Evolutionary conservation across 2,113 vertebrate species (phyloP), one percentile per base, ranked within the genome.

Genomic region (Zonotrichia leucophrys): DNA sequence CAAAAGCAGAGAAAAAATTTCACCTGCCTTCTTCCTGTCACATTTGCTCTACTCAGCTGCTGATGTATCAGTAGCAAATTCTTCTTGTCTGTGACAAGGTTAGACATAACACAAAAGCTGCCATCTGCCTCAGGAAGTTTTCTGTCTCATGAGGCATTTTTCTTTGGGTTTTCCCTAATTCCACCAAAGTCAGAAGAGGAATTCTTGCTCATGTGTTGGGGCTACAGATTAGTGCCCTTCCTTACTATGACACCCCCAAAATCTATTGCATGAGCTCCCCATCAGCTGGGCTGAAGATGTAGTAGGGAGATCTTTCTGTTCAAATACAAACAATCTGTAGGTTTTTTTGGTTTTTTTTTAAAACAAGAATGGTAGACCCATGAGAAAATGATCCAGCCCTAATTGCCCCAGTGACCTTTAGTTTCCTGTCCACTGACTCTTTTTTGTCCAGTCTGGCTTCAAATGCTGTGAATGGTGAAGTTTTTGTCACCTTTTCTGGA

Each of bases 21-120:
- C 72, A 94, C 79, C 83, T 91, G 55, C 35, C 20, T 88, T 50
- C 15, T 15, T 68, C 30, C 87, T 93, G 60, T 92, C 94, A 81
- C 11, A 22, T 70, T 86, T 77, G 59, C 52, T 95, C 90, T 90
- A 52, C 85, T 88, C 59, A 55, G 47, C 87, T 84, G 50, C 31
- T 95, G 63, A 58, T 88, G 22, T 55, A 90, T 86, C 85, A 60
- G 39, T 60, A 91, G 59, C 46, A 88, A 92, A 85, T 90, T 88
- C 74, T 78, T 92, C 84, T 59, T 81, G 72, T 92, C 68, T 83
- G 85, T 94, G 81, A 92, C 84, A 94, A 86, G 52, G 56, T 80
- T 69, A 94, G 79, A 80, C 33, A n/a, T 66, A 86, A 83, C 27
- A 83, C 39, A 88, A 91, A 95, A 94, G 52, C 87, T 74, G 72